phyloP scores from a whole-genome alignment of 2,113 vertebrate species.

The Nerophis ophidion region DNA sequence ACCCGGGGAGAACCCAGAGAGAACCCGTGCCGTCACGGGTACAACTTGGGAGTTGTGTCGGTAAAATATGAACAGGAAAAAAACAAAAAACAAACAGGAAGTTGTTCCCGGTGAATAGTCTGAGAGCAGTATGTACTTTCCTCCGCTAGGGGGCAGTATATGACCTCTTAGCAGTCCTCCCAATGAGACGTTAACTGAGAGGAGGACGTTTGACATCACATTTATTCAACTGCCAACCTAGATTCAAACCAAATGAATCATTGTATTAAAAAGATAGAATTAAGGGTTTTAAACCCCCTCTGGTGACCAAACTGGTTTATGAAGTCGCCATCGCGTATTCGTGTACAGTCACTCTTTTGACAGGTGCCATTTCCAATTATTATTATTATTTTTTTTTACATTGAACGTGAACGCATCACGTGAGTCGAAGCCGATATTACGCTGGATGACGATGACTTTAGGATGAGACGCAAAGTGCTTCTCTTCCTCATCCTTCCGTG shows the following conservation, averaged over 20 bases:
- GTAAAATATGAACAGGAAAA: no score
- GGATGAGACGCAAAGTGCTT: conserved; percentile 26
- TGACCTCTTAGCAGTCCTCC: conserved; percentile 15
- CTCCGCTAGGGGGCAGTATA: conserved; percentile 57
- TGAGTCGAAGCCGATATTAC: not conserved
- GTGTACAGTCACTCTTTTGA: not conserved
- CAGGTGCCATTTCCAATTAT: not conserved
- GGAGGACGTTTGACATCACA: conserved; percentile 7
- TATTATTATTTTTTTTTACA: not conserved
- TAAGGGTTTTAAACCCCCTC: not conserved
- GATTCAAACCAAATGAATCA: not conserved
- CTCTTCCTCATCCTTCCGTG: conserved; percentile 1
- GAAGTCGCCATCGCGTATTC: not conserved
- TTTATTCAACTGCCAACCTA: not conserved
- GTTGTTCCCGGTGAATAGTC: not conserved
- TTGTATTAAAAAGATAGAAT: not conserved
- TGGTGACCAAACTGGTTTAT: not conserved
- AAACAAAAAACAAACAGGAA: not conserved
- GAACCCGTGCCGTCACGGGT: no score
- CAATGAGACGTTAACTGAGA: conserved; percentile 3
- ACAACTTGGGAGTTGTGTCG: no score
- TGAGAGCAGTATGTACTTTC: not conserved
- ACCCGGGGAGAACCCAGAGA: no score
- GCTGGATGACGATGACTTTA: not conserved
- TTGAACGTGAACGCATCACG: not conserved